These are phyloP conservation scores for Acipenser oxyrinchus DNA, from an alignment of 2,797 vertebrate genomes.

Conservation along the genomic window DNA sequence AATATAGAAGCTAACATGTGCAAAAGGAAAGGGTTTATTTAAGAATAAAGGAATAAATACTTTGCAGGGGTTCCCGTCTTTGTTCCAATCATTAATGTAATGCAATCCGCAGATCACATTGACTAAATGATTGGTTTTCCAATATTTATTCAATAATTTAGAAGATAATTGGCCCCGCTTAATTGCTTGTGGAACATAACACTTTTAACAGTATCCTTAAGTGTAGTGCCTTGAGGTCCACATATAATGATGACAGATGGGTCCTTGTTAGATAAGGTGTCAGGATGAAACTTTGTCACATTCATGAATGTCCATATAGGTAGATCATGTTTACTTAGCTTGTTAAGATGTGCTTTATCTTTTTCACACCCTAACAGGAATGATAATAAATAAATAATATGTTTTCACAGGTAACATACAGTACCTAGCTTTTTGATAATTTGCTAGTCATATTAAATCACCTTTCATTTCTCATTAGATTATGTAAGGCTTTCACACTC, in stretches of 20 bases:
- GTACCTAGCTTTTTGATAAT: slow-evolving; percentile 20
- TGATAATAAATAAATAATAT: slow-evolving; percentile 52
- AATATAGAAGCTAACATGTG: too few species aligned
- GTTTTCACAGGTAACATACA: slow-evolving; percentile 33
- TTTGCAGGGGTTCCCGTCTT: slow-evolving; percentile 25
- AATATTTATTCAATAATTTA: slow-evolving; percentile 61
- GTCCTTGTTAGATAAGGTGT: slow-evolving; percentile 58
- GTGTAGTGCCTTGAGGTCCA: slow-evolving; percentile 57
- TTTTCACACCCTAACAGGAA: slow-evolving; percentile 42
- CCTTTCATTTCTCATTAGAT: not conserved
- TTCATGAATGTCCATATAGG: slow-evolving; percentile 54
- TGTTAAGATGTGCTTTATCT: slow-evolving; percentile 49
- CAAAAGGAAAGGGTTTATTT: too few species aligned
- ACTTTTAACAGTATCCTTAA: slow-evolving; percentile 58
- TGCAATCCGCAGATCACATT: slow-evolving; percentile 31
- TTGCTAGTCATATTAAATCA: slow-evolving; percentile 20
- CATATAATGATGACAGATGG: slow-evolving; percentile 71
- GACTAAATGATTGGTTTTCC: slow-evolving; percentile 49
- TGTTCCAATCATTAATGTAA: slow-evolving; percentile 31
- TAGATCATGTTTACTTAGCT: slow-evolving; percentile 52
- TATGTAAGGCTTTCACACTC: too few species aligned
- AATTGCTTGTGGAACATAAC: slow-evolving; percentile 63
- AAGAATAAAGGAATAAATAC: slow-evolving; percentile 42
- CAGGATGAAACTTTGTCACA: slow-evolving; percentile 56
- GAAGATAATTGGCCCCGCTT: slow-evolving; percentile 53